Evolutionary conservation across 2,113 vertebrate genomes (phyloP), one percentile per base, ranked within the genome.

Genomic region (Coracopsis vasa): DNA sequence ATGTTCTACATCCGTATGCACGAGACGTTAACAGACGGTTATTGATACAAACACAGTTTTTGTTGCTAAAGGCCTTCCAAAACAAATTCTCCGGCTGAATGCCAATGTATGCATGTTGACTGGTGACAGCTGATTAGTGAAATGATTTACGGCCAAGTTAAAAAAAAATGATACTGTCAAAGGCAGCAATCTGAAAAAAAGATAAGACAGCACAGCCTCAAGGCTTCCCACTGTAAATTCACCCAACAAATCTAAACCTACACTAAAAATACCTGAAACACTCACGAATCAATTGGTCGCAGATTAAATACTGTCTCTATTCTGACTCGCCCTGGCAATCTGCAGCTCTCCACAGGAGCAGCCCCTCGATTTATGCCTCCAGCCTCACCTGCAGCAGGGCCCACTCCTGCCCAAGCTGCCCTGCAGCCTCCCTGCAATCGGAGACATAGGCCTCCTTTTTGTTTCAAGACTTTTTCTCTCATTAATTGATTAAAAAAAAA

Each of bases 251-350:
- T 94, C 94, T 95, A 92, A 96, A 96, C 94, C 92, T 97, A 96
- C 86, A 19, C 80, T 91, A 96, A 97, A 98, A 98, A 98, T 98
- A 98, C 98, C 98, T 98, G 97, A 94, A 98, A 97, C 97, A 97
- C 80, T 98, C 97, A 97, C 97, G 97, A 98, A 98, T 98, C 98
- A 98, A 98, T 98, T 98, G 98, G 98, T 98, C 95, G 92, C 97
- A 97, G 98, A 99, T 98, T 98, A 98, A 98, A 98, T 97, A 97
- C 97, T 97, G 97, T 96, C 98, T 95, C 95, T 96, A 88, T 97
- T 98, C 98, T 94, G 97, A 96, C 97, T 98, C 48, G 90, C 91
- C 98, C 98, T 90, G 94, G 97, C 97, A 98, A 98, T 98, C 98
- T 89, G 86, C 96, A 98, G 97, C 97, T 98, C 96, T 97, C 97